phyloP scores from a whole-genome alignment of 2,113 vertebrate genomes.

The Hippocampus barbouri region DNA sequence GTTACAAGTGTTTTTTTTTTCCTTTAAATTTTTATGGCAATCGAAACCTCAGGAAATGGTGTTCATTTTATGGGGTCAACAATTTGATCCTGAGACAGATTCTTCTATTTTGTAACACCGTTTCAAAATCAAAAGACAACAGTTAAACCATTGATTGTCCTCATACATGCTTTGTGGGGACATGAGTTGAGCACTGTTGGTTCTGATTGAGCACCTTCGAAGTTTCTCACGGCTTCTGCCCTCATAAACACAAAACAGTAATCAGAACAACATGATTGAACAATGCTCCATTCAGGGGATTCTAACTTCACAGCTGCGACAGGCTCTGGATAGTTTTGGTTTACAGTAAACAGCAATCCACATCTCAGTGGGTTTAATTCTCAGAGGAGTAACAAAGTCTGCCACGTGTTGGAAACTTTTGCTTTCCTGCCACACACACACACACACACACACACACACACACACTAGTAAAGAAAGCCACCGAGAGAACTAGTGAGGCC shows the following conservation, averaged over 20 bases:
- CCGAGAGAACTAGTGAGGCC: slow-evolving; percentile 8
- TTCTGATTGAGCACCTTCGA: background rate
- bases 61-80: too few species aligned
- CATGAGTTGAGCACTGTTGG: too few species aligned
- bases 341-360: slow-evolving; percentile 16
- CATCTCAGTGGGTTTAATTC: slow-evolving; percentile 39
- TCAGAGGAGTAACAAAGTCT: slow-evolving; percentile 28
- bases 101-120: too few species aligned
- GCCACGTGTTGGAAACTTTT: slow-evolving; percentile 8
- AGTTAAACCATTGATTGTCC: too few species aligned
- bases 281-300: slow-evolving; percentile 21
- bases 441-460: background rate
- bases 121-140: too few species aligned
- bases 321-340: slow-evolving; percentile 31
- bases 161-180: too few species aligned
- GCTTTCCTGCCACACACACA: background rate
- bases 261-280: slow-evolving; percentile 17
- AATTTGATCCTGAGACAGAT: too few species aligned
- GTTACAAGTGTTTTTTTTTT: too few species aligned
- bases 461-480: slow-evolving; percentile 1
- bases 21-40: too few species aligned
- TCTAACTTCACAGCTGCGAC: slow-evolving; percentile 30
- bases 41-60: too few species aligned
- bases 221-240: background rate
- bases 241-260: slow-evolving; percentile 1